These are phyloP conservation scores for Lepus americanus DNA, from an alignment of 2,113 vertebrate genomes.

Conservation along the genomic window DNA sequence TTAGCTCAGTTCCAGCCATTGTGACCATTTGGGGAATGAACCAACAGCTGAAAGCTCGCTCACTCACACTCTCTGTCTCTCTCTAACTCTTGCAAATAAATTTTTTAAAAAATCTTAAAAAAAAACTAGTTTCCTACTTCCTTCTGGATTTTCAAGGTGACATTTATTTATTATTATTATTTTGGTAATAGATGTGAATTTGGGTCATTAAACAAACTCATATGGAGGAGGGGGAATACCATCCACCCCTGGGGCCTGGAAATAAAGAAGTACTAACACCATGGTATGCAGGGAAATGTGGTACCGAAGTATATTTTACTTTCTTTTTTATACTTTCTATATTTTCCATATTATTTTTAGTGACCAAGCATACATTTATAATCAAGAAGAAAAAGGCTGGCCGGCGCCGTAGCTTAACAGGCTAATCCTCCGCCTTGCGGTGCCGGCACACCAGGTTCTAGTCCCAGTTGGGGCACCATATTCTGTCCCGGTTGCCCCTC, in stretches of 20 bases:
- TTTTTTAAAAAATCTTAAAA: background rate
- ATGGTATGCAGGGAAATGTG: background rate
- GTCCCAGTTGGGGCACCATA: too few species aligned
- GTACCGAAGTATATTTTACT: background rate
- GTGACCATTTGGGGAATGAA: too few species aligned
- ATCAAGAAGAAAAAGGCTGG: slow-evolving; percentile 27
- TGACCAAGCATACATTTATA: background rate
- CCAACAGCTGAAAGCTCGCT: too few species aligned
- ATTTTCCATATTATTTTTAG: background rate
- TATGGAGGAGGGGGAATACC: background rate
- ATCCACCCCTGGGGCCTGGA: background rate
- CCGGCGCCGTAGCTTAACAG: too few species aligned
- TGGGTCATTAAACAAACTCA: background rate
- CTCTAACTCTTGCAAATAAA: too few species aligned
- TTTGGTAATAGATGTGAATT: background rate
- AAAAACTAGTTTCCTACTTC: slow-evolving; percentile 29
- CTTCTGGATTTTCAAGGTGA: slow-evolving; percentile 25
- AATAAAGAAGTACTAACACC: background rate
- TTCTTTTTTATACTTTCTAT: slow-evolving; percentile 16
- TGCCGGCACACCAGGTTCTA: too few species aligned
- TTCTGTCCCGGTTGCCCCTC: too few species aligned
- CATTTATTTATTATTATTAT: background rate
- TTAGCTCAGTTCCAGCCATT: too few species aligned
- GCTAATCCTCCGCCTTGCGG: too few species aligned
- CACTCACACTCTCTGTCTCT: too few species aligned